Percentiles rank a stretch among this genome's conserved stretches.
phyloP scores from a whole-genome alignment of 2,797 vertebrate genomes.

The Sebastes trivittatus region DNA sequence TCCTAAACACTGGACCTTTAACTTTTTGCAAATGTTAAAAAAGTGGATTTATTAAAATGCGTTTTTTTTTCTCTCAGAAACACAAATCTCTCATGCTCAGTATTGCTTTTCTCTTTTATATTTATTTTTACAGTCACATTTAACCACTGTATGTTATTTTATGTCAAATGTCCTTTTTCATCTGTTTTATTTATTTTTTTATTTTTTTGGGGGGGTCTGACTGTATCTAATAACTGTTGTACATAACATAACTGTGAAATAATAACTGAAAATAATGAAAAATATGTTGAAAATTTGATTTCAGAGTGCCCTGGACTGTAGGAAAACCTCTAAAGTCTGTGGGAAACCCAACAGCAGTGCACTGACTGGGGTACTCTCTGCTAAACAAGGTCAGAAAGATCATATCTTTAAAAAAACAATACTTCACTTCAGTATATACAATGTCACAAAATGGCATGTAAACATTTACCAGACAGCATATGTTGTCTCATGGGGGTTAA shows the following conservation, averaged over 20 bases:
- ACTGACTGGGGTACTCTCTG: slow-evolving; percentile 95
- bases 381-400: slow-evolving; percentile 91
- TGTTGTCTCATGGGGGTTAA: not conserved
- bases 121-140: no score
- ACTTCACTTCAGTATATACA: not conserved
- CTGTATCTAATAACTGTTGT: no score
- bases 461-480: not conserved
- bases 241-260: no score
- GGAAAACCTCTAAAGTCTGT: slow-evolving; percentile 89
- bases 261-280: no score
- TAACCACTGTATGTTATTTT: no score
- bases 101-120: not conserved
- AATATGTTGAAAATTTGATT: slow-evolving; percentile 5
- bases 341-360: slow-evolving; percentile 90
- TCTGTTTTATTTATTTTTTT: no score
- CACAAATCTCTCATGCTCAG: not conserved
- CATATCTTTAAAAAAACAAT: not conserved
- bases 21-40: not conserved
- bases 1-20: not conserved
- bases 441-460: not conserved
- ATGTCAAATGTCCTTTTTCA: no score
- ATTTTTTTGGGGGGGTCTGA: no score
- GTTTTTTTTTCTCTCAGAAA: not conserved
- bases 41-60: not conserved
- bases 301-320: slow-evolving; percentile 93